Percentiles rank a stretch among this genome's conserved stretches.
Evolutionary conservation across 2,797 vertebrate genomes (phyloP).

Genomic region (Sternarchorhynchus goeldii): DNA sequence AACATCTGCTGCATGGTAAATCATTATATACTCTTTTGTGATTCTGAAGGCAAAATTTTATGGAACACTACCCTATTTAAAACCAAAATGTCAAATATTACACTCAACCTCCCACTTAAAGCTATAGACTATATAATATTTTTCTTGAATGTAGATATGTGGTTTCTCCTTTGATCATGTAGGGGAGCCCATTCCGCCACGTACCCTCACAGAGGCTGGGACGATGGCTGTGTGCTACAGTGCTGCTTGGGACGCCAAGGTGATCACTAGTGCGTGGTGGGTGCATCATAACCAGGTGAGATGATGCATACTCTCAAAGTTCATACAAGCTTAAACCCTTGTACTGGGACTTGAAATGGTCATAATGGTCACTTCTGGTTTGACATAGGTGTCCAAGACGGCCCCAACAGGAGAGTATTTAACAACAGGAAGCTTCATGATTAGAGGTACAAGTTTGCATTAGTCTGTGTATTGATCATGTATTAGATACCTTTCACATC

Average conservation of each 20-base stretch:
- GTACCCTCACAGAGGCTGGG: conserved; percentile 92
- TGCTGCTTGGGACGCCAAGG: conserved; percentile 95
- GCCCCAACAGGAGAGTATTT: conserved; percentile 97
- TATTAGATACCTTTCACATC: neutral
- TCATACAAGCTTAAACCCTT: neutral
- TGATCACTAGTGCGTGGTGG: conserved; percentile 99
- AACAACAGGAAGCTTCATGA: conserved; percentile 99
- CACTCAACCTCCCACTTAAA: no score
- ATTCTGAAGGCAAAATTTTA: no score
- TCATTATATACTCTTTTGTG: no score
- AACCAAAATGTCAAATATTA: no score
- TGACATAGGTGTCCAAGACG: conserved; percentile 91
- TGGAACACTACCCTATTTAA: no score
- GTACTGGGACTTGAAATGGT: neutral
- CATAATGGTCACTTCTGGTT: conserved; percentile 28
- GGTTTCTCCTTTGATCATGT: neutral
- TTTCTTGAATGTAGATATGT: neutral
- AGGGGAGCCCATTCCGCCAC: conserved; percentile 88
- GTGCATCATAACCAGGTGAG: conserved; percentile 95
- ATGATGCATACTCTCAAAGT: neutral
- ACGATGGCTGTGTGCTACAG: conserved; percentile 98
- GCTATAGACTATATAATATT: no score
- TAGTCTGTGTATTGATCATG: neutral
- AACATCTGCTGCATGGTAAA: no score
- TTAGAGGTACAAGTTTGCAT: conserved; percentile 82